Percentiles rank a stretch among this genome's conserved stretches.
Evolutionary conservation across 2,113 vertebrate genomes (phyloP).

Genomic region (Gallinago paraguaiae): DNA sequence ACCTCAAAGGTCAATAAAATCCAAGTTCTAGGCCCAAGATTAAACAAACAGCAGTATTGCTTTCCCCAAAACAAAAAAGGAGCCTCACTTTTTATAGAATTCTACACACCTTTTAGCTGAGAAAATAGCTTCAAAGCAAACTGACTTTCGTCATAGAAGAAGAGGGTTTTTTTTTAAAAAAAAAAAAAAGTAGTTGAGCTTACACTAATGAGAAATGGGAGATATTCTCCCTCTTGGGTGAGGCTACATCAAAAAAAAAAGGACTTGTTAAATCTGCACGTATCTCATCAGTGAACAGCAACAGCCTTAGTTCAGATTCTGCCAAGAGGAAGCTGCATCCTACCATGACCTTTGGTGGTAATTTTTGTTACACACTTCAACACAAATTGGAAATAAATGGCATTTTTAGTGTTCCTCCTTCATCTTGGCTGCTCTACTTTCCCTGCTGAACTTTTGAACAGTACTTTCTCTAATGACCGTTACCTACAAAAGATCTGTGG

Average conservation of each 20-base stretch:
- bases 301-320: neutral
- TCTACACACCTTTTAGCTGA: neutral
- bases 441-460: neutral
- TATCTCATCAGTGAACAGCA: neutral
- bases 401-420: neutral
- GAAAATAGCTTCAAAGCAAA: neutral
- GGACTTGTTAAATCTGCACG: neutral
- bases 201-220: neutral
- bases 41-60: neutral
- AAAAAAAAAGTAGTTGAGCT: neutral
- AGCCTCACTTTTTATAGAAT: neutral
- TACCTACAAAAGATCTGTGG: neutral
- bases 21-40: neutral
- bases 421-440: neutral
- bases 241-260: neutral
- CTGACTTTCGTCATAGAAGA: neutral
- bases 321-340: neutral
- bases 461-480: neutral
- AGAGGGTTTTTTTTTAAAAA: neutral
- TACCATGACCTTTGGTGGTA: neutral
- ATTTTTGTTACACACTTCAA: neutral
- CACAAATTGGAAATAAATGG: neutral
- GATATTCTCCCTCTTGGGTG: neutral
- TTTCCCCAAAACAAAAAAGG: neutral
- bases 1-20: neutral